Percentiles rank a stretch among this genome's conserved stretches.
Evolutionary conservation across 2,888 invertebrate species (phyloP).

Genomic region (Meliscaeva auricollis): DNA sequence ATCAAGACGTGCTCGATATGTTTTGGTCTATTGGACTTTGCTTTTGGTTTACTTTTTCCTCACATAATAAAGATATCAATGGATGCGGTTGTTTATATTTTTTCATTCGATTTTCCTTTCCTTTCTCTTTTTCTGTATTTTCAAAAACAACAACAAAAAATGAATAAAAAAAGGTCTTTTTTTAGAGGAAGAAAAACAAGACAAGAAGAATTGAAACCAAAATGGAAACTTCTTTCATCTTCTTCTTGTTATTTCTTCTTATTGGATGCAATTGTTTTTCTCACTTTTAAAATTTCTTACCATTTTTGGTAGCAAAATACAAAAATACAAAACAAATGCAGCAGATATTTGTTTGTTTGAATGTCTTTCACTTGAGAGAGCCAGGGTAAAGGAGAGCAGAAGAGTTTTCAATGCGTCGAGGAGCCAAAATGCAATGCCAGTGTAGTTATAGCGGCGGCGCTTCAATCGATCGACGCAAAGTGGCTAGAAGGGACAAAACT

Average conservation of each 20-base stretch:
- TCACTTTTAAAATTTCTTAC: conserved; percentile 61
- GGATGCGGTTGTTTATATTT: conserved; percentile 1
- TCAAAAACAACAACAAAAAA: not conserved
- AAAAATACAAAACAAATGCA: conserved; percentile 1
- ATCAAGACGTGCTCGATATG: conserved; percentile 56
- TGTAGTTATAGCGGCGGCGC: conserved; percentile 39
- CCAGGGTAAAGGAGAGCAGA: no score
- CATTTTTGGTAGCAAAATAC: conserved; percentile 51
- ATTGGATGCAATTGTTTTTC: conserved; percentile 41
- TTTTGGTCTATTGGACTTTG: conserved; percentile 52
- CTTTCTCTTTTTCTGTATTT: conserved; percentile 37
- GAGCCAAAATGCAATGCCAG: not conserved
- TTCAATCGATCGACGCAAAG: conserved; percentile 39
- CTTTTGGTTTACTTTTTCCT: not conserved
- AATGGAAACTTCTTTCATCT: conserved; percentile 28
- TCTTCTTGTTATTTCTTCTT: not conserved
- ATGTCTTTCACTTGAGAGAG: not conserved
- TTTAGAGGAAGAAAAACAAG: not conserved
- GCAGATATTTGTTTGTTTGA: conserved; percentile 33
- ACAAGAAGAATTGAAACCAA: conserved; percentile 11
- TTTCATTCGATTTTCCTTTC: conserved; percentile 33
- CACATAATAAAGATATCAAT: conserved; percentile 61
- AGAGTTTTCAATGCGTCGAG: conserved; percentile 14
- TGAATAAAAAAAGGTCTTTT: not conserved
- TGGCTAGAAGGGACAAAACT: conserved; percentile 13